A percentile compares a stretch with the other conserved stretches of the same genome.
Conservation (phyloP, 2,797 vertebrate genomes). For the Ibycter americanus region DNA sequence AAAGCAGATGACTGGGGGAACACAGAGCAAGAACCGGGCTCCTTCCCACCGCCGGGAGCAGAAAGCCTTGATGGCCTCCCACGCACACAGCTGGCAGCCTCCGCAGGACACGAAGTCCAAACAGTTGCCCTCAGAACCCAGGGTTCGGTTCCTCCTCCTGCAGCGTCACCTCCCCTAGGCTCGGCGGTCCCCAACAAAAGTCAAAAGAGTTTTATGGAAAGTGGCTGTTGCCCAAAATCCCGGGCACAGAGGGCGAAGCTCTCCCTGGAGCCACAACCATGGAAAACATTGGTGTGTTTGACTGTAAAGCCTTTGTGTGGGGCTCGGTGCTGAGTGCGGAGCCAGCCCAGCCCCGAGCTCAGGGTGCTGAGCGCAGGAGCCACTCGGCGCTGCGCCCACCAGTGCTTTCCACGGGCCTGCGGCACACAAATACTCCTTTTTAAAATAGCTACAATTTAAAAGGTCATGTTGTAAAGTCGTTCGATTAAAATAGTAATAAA, state of each 20-base stretch:
- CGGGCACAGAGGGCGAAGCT: neutral
- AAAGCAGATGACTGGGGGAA: neutral
- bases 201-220: neutral
- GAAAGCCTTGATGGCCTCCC: neutral
- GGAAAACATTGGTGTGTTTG: neutral
- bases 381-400: neutral
- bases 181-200: neutral
- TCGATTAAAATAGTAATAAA: conserved; percentile 71
- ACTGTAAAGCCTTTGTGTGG: too few relatives aligned
- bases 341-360: neutral
- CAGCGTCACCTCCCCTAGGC: neutral
- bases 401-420: rapidly evolving
- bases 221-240: neutral
- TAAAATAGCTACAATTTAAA: conserved; percentile 38
- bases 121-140: neutral
- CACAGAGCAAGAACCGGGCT: neutral
- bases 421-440: neutral
- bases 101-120: neutral
- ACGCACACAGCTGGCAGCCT: rapidly evolving
- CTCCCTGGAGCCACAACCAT: neutral
- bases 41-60: neutral
- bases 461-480: conserved; percentile 68
- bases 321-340: neutral
- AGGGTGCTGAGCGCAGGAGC: neutral
- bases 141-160: neutral